Base-by-base conservation (phyloP, 2,797 vertebrate species). In the Parauchenoglanis ngamensis region DNA sequence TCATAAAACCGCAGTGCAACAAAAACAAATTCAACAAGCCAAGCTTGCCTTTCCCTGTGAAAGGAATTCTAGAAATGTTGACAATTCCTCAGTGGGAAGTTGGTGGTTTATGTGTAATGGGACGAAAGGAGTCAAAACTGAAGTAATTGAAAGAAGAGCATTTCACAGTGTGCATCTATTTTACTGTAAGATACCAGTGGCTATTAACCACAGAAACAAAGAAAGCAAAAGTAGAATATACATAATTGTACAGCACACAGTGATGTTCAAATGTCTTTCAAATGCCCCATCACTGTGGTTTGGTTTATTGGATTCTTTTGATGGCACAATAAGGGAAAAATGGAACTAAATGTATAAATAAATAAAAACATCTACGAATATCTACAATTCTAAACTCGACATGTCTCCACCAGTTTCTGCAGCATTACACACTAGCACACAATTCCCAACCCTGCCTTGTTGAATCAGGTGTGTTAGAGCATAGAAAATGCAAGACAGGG, bases 41-140 rank as follows among this genome's bases (percentile, higher is more conserved):
- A 88, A 40, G 88, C 82, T 75, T 44, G 0, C 86, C 84, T 88
- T 91, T 87, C 89, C 79, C 80, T 59, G 70, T 72, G 49, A 88
- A 81, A 89, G 84, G 91, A 91, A 92, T 92, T 90, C 78, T 65
- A 91, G 88, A 90, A 91, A 92, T 92, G 89, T 85, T 52, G 72
- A 86, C 86, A 87, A 91, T 92, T 91, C 87, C 90, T 90, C 89
- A 89, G 86, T 87, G 90, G 91, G 89, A 90, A 85, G 86, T 87
- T 79, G 70, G 91, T 87, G 89, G 90, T 91, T 91, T 90, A 75
- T 85, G 88, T 77, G 86, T 85, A 88, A 88, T 86, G 40, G 86
- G 87, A 87, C 75, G 68, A 86, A 75, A 67, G 49, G 83, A 87
- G 56, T 72, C 70, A 78, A 67, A 82, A 52, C 25, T 10, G 77